A percentile compares a stretch with the other conserved stretches of the same genome.
Conservation (phyloP, 2,888 invertebrate species). For the Branchipolynoe longqiensis region DNA sequence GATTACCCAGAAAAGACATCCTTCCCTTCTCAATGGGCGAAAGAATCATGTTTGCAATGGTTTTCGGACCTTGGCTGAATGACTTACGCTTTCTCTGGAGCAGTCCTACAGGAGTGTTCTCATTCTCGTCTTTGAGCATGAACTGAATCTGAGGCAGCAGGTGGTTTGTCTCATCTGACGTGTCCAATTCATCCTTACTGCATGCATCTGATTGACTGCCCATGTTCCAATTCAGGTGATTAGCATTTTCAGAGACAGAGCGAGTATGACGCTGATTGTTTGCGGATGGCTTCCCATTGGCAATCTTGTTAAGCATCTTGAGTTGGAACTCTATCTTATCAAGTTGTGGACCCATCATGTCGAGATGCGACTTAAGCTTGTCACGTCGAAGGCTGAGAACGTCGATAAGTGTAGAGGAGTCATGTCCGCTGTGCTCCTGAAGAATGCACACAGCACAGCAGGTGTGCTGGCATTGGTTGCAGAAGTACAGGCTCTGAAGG, state of each 20-base stretch:
- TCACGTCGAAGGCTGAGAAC: slow-evolving; percentile 62
- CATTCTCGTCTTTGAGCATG: not conserved
- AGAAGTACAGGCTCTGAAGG: slow-evolving; percentile 62
- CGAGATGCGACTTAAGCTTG: slow-evolving; percentile 62
- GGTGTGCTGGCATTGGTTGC: slow-evolving; percentile 63
- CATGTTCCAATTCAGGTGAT: not conserved
- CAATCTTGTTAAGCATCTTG: slow-evolving; percentile 44
- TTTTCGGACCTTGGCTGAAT: not conserved
- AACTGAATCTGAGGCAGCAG: not conserved
- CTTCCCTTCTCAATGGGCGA: not conserved
- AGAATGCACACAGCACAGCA: slow-evolving; percentile 65
- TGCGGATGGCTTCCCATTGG: not conserved
- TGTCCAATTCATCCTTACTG: not conserved
- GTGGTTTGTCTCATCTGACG: not conserved
- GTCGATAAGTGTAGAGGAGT: slow-evolving; percentile 59
- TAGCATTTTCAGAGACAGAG: not conserved
- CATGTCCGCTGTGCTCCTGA: slow-evolving; percentile 62
- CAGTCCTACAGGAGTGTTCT: not conserved
- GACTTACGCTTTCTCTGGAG: not conserved
- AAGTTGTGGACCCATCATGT: slow-evolving; percentile 59
- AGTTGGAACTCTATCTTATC: slow-evolving; percentile 59
- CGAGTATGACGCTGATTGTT: not conserved
- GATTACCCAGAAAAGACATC: slow-evolving; percentile 4
- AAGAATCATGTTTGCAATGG: not conserved
- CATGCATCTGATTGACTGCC: slow-evolving; percentile 3